phyloP scores from a whole-genome alignment of 2,888 invertebrate genomes.

The Melanargia galathea region DNA sequence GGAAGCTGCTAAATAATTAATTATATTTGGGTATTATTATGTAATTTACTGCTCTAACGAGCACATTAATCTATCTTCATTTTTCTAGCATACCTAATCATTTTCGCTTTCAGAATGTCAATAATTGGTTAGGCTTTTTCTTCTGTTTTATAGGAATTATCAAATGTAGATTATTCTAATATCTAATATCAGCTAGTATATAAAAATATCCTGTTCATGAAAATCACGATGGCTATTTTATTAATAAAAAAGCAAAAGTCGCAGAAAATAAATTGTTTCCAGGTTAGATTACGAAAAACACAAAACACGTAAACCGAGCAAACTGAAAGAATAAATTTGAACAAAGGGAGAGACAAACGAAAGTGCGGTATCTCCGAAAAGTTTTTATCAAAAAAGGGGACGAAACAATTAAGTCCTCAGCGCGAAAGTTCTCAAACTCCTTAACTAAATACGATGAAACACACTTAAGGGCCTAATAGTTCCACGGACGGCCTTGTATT shows the following conservation, averaged over 20 bases:
- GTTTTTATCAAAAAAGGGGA: constrained; percentile 43
- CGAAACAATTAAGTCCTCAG: constrained; percentile 64
- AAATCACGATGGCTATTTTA: too few relatives aligned
- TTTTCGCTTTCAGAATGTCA: too few relatives aligned
- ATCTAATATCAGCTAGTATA: too few relatives aligned
- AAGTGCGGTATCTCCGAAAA: constrained; percentile 33
- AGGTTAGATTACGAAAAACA: constrained; percentile 10
- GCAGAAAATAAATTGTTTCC: background rate
- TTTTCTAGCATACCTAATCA: too few relatives aligned
- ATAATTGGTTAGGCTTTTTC: too few relatives aligned
- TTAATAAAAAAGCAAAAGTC: constrained; percentile 5
- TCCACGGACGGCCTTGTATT: background rate
- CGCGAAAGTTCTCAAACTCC: constrained; percentile 57
- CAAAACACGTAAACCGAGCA: constrained; percentile 7
- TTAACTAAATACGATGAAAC: constrained; percentile 60
- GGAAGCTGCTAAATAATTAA: background rate
- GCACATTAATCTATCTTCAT: too few relatives aligned
- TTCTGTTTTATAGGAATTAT: too few relatives aligned
- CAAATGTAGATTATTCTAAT: too few relatives aligned
- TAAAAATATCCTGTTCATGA: too few relatives aligned
- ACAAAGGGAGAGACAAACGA: constrained; percentile 35
- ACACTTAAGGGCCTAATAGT: constrained; percentile 55
- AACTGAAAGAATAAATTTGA: constrained; percentile 23
- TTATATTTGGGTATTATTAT: background rate
- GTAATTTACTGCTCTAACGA: too few relatives aligned